Conservation (phyloP, 1,140 invertebrate genomes). For the Octopus bimaculoides region DNA sequence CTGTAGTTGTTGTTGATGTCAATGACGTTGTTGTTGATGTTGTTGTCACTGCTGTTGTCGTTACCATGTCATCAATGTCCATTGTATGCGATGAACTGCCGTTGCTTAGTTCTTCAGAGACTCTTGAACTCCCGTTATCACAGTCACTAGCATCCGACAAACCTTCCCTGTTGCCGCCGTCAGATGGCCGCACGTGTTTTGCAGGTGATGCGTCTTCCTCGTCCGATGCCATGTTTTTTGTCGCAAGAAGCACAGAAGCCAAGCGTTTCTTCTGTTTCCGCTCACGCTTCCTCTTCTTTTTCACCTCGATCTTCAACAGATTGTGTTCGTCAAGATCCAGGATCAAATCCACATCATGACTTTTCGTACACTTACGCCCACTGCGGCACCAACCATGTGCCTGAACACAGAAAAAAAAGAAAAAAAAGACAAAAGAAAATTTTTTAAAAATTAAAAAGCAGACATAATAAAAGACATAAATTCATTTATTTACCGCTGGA, state of each 20-base stretch:
- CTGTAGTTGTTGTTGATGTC: too few relatives aligned
- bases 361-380: slow-evolving; percentile 43
- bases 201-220: neutral
- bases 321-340: slow-evolving; percentile 31
- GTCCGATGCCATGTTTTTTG: neutral
- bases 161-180: neutral
- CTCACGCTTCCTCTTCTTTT: slow-evolving; percentile 16
- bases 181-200: neutral
- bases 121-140: neutral
- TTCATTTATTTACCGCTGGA: too few relatives aligned
- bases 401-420: slow-evolving; percentile 35
- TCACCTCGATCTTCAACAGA: slow-evolving; percentile 21
- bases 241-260: too few relatives aligned
- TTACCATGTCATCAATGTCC: slow-evolving; percentile 25
- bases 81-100: slow-evolving; percentile 15
- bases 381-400: slow-evolving; percentile 56
- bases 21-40: slow-evolving; percentile 7
- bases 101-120: neutral
- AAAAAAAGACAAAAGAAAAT: slow-evolving; percentile 12
- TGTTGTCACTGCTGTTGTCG: slow-evolving; percentile 20
- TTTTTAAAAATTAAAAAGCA: neutral
- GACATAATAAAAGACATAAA: too few relatives aligned
- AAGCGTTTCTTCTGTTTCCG: slow-evolving; percentile 14
- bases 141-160: neutral
- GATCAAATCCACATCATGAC: slow-evolving; percentile 55